Base-by-base conservation (phyloP, 2,113 vertebrate genomes). In the Acrocephalus kingi region DNA sequence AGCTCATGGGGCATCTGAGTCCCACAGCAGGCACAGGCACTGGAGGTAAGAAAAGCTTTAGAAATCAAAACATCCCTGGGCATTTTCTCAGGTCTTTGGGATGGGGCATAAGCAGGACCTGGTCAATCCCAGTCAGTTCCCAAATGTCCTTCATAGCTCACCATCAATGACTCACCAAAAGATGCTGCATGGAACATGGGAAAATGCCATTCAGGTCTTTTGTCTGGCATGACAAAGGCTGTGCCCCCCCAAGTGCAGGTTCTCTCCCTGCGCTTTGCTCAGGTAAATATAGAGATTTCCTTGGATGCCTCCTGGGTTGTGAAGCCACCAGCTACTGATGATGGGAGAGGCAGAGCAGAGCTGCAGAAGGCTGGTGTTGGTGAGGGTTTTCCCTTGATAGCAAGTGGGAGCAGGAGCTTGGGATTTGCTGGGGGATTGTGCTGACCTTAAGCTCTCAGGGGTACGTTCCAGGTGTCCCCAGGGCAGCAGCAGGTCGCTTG, bases 341-440 rank as follows among this genome's bases (percentile, higher is more conserved):
- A 11, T 5, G 16, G 28, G 23, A 45, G 25, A 55, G 55, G 23
- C 49, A 43, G 1, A 81, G 64, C 28, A 55, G 55, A 69, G 21
- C 46, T 0, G 0, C 46, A 16, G 83, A 51, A 58, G 33, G 43
- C 21, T 27, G 1, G 0, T 51, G 45, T 13, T 12, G 2, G 39
- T 30, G 76, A 75, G 10, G 45, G 71, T 22, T 45, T 23, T 46
- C 39, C 18, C 19, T 33, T 19, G 15, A 20, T 1, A 66, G 18
- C n/a, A 31, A 33, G 12, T 11, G 52, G 37, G 25, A 91, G 21
- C 41, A 13, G 55, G 54, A 79, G 16, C 24, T 41, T 33, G 7
- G 52, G 54, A 49, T 84, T 46, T 88, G 48, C 12, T 46, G n/a
- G 28, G 48, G 87, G 68, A 61, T 15, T 7, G 5, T 76, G 54